Conservation (phyloP, 2,113 vertebrate species). For the Plecotus auritus region DNA sequence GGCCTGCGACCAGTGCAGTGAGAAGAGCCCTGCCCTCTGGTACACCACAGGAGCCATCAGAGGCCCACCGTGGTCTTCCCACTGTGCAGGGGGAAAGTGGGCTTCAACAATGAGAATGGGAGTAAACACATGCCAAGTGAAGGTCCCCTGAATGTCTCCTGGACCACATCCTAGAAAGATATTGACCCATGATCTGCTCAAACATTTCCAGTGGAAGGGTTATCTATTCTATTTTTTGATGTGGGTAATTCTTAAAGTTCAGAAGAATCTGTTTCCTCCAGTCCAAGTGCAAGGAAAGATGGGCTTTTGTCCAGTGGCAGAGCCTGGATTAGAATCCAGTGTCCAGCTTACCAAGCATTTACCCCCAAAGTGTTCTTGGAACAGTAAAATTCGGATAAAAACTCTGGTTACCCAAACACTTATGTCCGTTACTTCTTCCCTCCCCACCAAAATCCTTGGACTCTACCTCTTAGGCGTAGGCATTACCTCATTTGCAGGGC, state of each 20-base stretch:
- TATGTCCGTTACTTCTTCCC: neutral
- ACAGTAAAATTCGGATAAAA: neutral
- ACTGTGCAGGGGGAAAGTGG: neutral
- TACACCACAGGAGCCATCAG: neutral
- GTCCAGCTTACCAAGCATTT: neutral
- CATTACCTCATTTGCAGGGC: neutral
- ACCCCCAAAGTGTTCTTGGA: neutral
- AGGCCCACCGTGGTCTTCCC: neutral
- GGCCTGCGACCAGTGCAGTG: neutral
- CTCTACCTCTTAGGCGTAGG: fast-evolving
- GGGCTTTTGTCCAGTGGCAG: neutral
- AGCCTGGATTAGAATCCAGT: neutral
- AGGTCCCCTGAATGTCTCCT: neutral
- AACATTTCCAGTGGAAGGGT: neutral
- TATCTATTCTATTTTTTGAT: neutral
- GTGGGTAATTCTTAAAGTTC: neutral
- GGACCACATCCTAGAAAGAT: neutral
- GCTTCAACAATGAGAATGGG: neutral
- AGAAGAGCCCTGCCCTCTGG: neutral
- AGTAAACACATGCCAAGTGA: neutral
- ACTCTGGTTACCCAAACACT: neutral
- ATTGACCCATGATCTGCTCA: neutral
- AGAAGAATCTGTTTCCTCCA: neutral
- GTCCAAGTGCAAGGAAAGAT: neutral
- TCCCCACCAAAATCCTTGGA: neutral